A percentile compares a stretch with the other conserved stretches of the same genome.
Conservation (phyloP, 2,888 invertebrate species). For the Thymelicus acteon region DNA sequence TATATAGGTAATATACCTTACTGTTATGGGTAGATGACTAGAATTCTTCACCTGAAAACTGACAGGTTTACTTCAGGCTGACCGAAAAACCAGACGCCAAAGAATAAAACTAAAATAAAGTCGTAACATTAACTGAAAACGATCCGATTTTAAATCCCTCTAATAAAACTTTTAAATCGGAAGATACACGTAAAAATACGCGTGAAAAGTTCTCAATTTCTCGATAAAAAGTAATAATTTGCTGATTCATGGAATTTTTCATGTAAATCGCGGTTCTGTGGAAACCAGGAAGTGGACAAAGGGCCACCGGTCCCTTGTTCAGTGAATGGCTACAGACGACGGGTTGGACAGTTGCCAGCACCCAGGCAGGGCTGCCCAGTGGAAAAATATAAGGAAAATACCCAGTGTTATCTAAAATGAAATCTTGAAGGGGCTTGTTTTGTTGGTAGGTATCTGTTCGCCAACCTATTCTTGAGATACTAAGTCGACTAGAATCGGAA, state of each 20-base stretch:
- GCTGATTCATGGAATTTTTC: constrained; percentile 10
- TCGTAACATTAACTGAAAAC: neutral
- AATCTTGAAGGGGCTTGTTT: too few relatives aligned
- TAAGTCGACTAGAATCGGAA: too few relatives aligned
- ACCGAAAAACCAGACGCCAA: too few relatives aligned
- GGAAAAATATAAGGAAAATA: constrained; percentile 3
- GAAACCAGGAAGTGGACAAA: constrained; percentile 25
- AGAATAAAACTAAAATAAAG: too few relatives aligned
- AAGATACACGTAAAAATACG: neutral
- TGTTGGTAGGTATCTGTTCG: too few relatives aligned
- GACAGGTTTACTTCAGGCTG: too few relatives aligned
- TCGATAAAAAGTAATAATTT: constrained; percentile 20
- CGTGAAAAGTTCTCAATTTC: neutral
- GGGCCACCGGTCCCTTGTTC: constrained; percentile 27
- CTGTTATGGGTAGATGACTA: too few relatives aligned
- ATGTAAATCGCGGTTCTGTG: constrained; percentile 1
- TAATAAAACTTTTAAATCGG: neutral
- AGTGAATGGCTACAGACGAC: constrained; percentile 19
- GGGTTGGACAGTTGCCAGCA: constrained; percentile 18
- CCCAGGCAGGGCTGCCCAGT: constrained; percentile 16
- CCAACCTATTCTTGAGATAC: too few relatives aligned
- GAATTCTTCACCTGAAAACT: too few relatives aligned
- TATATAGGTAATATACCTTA: too few relatives aligned
- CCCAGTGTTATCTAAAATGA: neutral
- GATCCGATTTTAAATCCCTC: neutral